phyloP scores from a whole-genome alignment of 2,888 invertebrate genomes.

The Hesperia comma region DNA sequence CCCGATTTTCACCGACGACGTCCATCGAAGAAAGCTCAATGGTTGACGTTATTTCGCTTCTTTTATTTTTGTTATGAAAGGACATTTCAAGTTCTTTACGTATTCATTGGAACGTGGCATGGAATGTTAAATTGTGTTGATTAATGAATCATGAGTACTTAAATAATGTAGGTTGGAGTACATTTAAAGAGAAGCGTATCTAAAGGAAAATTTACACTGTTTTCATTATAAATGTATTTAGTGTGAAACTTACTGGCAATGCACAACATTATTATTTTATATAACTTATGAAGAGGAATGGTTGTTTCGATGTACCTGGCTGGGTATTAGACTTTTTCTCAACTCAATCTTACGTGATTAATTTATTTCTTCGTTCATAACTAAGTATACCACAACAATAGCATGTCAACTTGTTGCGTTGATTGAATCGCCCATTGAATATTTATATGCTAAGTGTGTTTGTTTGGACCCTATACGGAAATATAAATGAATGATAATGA shows the following conservation, averaged over 20 bases:
- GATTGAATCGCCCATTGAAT: not conserved
- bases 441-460: too few relatives aligned
- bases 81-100: conserved; percentile 38
- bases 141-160: not conserved
- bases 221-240: too few relatives aligned
- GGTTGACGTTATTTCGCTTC: conserved; percentile 61
- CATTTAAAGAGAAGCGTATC: too few relatives aligned
- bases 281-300: too few relatives aligned
- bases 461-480: too few relatives aligned
- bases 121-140: conserved; percentile 2
- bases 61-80: conserved; percentile 40
- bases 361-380: not conserved
- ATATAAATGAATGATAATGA: too few relatives aligned
- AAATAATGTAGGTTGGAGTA: not conserved
- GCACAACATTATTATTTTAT: too few relatives aligned
- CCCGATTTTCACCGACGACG: conserved; percentile 60
- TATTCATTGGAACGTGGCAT: conserved; percentile 9
- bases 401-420: not conserved
- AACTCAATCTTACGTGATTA: too few relatives aligned
- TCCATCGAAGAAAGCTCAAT: conserved; percentile 73
- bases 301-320: too few relatives aligned
- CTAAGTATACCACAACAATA: not conserved
- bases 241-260: too few relatives aligned
- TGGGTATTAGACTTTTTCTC: too few relatives aligned
- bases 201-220: too few relatives aligned